Conservation (phyloP, 2,888 invertebrate genomes). For the Epistrophe eligans region DNA sequence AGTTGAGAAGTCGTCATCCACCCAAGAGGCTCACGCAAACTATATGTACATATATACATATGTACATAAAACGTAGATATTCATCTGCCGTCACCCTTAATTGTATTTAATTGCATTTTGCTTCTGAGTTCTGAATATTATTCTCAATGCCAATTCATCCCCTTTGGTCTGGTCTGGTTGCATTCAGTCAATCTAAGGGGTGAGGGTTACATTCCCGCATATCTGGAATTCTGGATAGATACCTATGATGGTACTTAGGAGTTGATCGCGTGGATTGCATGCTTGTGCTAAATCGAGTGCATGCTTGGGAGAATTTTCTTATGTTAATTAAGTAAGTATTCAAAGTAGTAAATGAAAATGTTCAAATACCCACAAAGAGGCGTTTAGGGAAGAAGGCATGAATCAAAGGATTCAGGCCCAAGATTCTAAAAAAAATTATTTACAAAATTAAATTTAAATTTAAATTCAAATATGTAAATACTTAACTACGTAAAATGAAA, state of each 20-base stretch:
- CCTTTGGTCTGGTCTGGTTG: slow-evolving; percentile 4
- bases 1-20: slow-evolving; percentile 44
- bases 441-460: too few relatives aligned
- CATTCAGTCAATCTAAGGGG: slow-evolving; percentile 22
- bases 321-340: neutral
- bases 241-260: slow-evolving; percentile 33
- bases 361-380: too few relatives aligned
- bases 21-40: slow-evolving; percentile 52
- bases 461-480: too few relatives aligned
- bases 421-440: too few relatives aligned
- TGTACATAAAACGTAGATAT: too few relatives aligned
- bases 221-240: neutral
- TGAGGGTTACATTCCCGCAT: slow-evolving; percentile 62
- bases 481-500: too few relatives aligned
- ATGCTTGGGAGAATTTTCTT: neutral
- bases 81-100: slow-evolving; percentile 68
- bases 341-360: too few relatives aligned
- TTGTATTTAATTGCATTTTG: slow-evolving; percentile 68
- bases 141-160: slow-evolving; percentile 31
- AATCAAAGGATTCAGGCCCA: too few relatives aligned
- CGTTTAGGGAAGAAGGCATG: too few relatives aligned
- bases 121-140: slow-evolving; percentile 23
- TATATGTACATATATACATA: too few relatives aligned
- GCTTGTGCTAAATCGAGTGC: slow-evolving; percentile 52
- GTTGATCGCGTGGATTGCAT: slow-evolving; percentile 46